phyloP scores from a whole-genome alignment of 1,140 invertebrate genomes.

The Temnothorax longispinosus region DNA sequence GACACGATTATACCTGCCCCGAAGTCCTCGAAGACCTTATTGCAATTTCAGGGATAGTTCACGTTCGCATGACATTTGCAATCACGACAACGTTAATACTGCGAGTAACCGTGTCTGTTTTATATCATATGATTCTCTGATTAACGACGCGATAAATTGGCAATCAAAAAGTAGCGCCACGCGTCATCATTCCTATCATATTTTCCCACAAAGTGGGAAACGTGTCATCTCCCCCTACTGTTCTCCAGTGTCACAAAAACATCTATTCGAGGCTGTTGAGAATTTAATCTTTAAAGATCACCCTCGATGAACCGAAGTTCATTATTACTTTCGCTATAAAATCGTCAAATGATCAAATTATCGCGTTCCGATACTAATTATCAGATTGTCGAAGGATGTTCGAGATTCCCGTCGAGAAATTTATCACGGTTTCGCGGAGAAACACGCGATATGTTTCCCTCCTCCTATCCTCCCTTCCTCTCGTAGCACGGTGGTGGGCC shows the following conservation, averaged over 20 bases:
- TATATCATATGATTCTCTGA: background rate
- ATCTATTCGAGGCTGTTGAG: background rate
- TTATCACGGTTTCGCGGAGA: slow-evolving; percentile 6
- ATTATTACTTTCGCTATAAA: slow-evolving; percentile 2
- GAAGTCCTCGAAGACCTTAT: background rate
- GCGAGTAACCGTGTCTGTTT: background rate
- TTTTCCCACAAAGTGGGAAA: background rate
- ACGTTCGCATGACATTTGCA: slow-evolving; percentile 45
- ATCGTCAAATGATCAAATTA: background rate
- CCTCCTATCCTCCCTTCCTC: slow-evolving; percentile 21
- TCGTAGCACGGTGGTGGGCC: slow-evolving; percentile 44
- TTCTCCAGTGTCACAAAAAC: background rate
- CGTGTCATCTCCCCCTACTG: background rate
- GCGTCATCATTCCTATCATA: background rate
- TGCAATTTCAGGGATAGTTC: slow-evolving; percentile 27
- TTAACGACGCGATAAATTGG: background rate
- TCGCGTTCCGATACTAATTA: background rate
- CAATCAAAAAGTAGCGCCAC: background rate
- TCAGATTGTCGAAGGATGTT: background rate
- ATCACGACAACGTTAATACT: background rate
- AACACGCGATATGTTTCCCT: background rate
- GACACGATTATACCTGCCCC: background rate
- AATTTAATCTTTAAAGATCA: background rate
- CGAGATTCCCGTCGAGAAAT: slow-evolving; percentile 42
- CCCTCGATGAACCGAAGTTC: background rate